A percentile compares a stretch with the other conserved stretches of the same genome.
These are phyloP conservation scores for Microtus pennsylvanicus DNA, from an alignment of 2,113 vertebrate genomes.

Conservation along the genomic window DNA sequence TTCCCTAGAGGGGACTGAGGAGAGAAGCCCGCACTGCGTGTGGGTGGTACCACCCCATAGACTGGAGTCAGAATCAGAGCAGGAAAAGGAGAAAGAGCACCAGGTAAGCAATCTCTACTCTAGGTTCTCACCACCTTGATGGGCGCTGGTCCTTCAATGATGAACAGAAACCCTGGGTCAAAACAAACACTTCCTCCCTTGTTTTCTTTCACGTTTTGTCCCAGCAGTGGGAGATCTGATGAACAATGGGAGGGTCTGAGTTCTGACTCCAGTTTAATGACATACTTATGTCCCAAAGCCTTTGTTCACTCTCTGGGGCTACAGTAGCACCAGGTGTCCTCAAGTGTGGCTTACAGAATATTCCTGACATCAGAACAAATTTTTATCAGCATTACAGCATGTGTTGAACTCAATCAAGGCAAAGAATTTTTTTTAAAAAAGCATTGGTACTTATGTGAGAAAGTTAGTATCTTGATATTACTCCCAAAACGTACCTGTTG, in stretches of 20 bases:
- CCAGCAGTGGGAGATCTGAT: not conserved
- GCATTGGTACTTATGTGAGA: not conserved
- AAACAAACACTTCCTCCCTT: not conserved
- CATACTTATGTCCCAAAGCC: not conserved
- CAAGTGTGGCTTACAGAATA: not conserved
- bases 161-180: not conserved
- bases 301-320: not conserved
- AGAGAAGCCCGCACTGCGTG: no score
- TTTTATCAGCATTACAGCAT: not conserved
- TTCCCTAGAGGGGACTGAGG: no score
- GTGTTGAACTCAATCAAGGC: not conserved
- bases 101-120: not conserved
- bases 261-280: not conserved
- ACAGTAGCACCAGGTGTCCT: not conserved
- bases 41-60: no score
- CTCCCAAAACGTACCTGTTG: not conserved
- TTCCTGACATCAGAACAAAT: conserved; percentile 26
- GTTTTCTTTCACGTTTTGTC: not conserved
- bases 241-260: not conserved
- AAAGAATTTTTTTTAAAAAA: not conserved
- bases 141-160: no score
- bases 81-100: not conserved
- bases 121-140: not conserved
- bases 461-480: not conserved
- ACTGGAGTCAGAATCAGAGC: not conserved